A percentile compares a stretch with the other conserved stretches of the same genome.
phyloP scores from a whole-genome alignment of 2,888 invertebrate genomes.

The Cylloceria caligata region DNA sequence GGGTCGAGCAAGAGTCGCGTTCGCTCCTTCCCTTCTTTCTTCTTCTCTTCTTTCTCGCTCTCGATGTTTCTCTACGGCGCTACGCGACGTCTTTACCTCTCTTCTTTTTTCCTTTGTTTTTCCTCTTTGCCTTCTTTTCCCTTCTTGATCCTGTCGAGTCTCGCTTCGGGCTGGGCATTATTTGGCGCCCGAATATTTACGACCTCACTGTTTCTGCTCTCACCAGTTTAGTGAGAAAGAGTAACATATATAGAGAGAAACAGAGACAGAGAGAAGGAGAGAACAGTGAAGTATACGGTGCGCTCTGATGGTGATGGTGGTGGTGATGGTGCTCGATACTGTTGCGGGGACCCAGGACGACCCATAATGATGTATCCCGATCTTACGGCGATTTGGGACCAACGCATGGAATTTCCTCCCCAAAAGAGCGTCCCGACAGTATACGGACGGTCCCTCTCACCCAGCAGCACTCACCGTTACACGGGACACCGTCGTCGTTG shows the following conservation, averaged over 20 bases:
- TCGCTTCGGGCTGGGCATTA: slow-evolving; percentile 80
- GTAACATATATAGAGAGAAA: slow-evolving; percentile 20
- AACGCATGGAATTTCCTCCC: slow-evolving; percentile 76
- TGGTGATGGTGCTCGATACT: slow-evolving; percentile 42
- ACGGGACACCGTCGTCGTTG: not conserved
- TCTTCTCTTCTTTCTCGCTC: slow-evolving; percentile 46
- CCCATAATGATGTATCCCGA: slow-evolving; percentile 82
- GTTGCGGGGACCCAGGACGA: slow-evolving; percentile 69
- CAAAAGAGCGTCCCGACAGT: slow-evolving; percentile 66
- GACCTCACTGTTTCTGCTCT: slow-evolving; percentile 77
- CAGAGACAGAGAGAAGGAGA: not conserved
- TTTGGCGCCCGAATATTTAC: slow-evolving; percentile 84
- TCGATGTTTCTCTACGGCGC: slow-evolving; percentile 38
- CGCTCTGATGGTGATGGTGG: not conserved
- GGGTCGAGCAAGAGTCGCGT: slow-evolving; percentile 78
- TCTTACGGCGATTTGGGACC: slow-evolving; percentile 79
- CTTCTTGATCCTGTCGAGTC: slow-evolving; percentile 68
- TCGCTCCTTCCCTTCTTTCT: slow-evolving; percentile 63
- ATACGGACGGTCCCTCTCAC: not conserved
- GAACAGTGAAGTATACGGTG: not conserved
- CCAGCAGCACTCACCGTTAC: not conserved
- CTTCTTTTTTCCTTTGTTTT: slow-evolving; percentile 33
- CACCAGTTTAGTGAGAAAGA: slow-evolving; percentile 52
- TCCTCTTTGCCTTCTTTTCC: slow-evolving; percentile 29
- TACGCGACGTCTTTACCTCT: slow-evolving; percentile 42